Percentiles rank a stretch among this genome's conserved stretches.
These are phyloP conservation scores for Pterophyllum scalare DNA, from an alignment of 2,113 vertebrate genomes.

Conservation along the genomic window DNA sequence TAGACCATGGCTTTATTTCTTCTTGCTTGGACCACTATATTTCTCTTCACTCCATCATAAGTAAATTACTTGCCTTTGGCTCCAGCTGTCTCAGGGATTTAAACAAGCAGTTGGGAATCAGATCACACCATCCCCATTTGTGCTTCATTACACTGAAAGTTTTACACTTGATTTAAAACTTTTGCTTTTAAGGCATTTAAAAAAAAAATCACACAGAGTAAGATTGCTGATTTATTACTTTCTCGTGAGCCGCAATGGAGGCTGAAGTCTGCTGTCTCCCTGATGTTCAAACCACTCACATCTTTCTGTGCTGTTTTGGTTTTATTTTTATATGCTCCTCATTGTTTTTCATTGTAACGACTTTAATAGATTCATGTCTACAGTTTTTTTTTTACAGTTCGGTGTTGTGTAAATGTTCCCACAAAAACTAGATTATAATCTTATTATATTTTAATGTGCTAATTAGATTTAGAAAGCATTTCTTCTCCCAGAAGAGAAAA, in stretches of 20 bases:
- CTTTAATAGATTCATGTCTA: neutral
- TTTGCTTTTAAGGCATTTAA: neutral
- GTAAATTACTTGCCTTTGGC: neutral
- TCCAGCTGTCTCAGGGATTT: neutral
- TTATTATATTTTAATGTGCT: neutral
- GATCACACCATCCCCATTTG: neutral
- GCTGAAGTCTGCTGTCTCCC: neutral
- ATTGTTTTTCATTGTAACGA: neutral
- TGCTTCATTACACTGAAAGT: neutral
- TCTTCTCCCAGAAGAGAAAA: neutral
- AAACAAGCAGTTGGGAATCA: neutral
- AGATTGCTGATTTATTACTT: conserved; percentile 7
- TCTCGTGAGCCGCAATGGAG: neutral
- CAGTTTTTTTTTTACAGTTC: neutral
- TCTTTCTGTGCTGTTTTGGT: neutral
- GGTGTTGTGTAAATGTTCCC: neutral
- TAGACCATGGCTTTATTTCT: neutral
- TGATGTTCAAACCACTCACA: neutral
- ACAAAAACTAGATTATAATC: neutral
- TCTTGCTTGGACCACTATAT: neutral
- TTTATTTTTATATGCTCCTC: neutral
- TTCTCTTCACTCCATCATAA: neutral
- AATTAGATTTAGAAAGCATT: neutral
- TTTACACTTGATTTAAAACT: conserved; percentile 8
- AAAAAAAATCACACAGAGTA: neutral